Evolutionary conservation across 2,113 vertebrate species (phyloP), one percentile per base, ranked within the genome.

Genomic region (Jacana jacana): DNA sequence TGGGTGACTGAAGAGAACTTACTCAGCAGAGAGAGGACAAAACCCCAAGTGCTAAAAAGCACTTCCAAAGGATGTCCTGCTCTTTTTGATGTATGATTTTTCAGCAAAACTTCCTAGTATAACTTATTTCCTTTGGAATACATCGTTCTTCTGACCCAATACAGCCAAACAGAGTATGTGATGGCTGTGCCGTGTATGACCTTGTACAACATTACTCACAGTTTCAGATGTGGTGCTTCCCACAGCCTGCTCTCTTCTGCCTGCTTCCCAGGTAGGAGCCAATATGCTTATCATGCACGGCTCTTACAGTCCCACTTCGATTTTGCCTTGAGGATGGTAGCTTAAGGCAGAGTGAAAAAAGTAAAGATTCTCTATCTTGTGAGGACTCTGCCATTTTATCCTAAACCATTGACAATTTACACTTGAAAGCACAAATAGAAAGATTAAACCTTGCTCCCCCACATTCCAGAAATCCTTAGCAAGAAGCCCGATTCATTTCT

Each of bases 331-430:
- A n/a, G 31, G 22, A 51, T 6, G 6, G 51, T 51, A 60, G 30
- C 25, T 85, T 65, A 78, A 0, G 2, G 57, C 5, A 61, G 13
- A 18, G 22, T 13, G 7, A 7, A 17, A 22, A 44, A 37, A 3
- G 19, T 18, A 13, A 23, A 31, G 0, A 33, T 24, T 48, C 17
- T 89, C 13, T 15, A 1, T 35, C 39, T 54, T 2, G 0, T 28
- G 15, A 81, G 71, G 48, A 63, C 17, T 60, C 33, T 79, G 37
- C 13, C 39, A 40, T 39, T 79, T 89, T 68, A 42, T 71, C 31
- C 54, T 40, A 80, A 75, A 69, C 33, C 30, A 58, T 2, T 69
- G 73, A 20, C 37, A 58, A 79, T 65, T 80, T 64, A 60, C 35
- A 71, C 76, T 17, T 46, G 86, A 85, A 64, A 87, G 80, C 31